phyloP scores from a whole-genome alignment of 2,888 invertebrate species.

The Hydrotaea diabolus region DNA sequence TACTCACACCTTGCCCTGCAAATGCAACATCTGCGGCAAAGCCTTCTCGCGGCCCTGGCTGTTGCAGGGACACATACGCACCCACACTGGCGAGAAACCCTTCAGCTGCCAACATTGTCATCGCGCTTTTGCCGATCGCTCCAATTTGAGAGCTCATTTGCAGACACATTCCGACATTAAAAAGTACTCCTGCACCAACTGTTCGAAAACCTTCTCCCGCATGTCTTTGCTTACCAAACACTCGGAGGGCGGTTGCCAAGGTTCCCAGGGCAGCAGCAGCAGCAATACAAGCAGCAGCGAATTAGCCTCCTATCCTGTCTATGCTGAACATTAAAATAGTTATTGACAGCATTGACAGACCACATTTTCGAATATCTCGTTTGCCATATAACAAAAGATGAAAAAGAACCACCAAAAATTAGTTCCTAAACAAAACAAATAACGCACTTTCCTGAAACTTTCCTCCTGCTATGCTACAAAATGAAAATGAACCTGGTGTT shows the following conservation, averaged over 20 bases:
- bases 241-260: slow-evolving; percentile 92
- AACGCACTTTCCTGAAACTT: slow-evolving; percentile 16
- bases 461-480: not conserved
- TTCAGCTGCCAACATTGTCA: slow-evolving; percentile 97
- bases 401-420: slow-evolving; percentile 79
- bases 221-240: slow-evolving; percentile 98
- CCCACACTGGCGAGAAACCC: slow-evolving; percentile 99
- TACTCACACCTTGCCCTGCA: slow-evolving; percentile 98
- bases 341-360: not conserved
- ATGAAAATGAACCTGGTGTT: slow-evolving; percentile 55
- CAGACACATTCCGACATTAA: slow-evolving; percentile 99
- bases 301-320: slow-evolving; percentile 70
- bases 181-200: slow-evolving; percentile 96
- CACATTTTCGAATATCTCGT: slow-evolving; percentile 65
- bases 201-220: slow-evolving; percentile 97
- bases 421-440: slow-evolving; percentile 78
- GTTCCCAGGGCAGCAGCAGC: slow-evolving; percentile 71
- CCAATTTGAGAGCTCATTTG: slow-evolving; percentile 96
- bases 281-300: slow-evolving; percentile 37
- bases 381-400: slow-evolving; percentile 71
- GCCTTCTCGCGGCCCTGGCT: slow-evolving; percentile 99
- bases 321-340: slow-evolving; percentile 72
- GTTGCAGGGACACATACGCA: slow-evolving; percentile 97
- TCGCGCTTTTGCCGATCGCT: slow-evolving; percentile 97
- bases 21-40: slow-evolving; percentile 97